Base-by-base conservation (phyloP, 2,113 vertebrate species). In the Nothoprocta pentlandii region DNA sequence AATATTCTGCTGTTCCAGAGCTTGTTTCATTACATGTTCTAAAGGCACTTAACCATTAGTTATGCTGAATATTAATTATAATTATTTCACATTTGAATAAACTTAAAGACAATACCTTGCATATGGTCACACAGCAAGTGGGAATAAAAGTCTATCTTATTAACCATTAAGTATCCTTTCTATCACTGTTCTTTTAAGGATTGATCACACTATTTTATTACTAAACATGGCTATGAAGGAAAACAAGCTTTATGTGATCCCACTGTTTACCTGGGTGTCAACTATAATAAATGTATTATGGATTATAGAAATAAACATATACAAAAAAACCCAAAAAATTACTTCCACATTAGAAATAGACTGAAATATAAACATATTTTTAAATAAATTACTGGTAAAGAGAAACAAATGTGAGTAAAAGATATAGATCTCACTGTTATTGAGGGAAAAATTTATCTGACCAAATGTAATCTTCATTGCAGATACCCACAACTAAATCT, bases 11-110 rank as follows among this genome's bases (percentile, higher is more conserved):
- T 94, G 70, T 95, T 94, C 92, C 80, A 87, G 79, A 95, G 85
- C 80, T 91, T 90, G 84, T 96, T 95, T 97, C 90, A 96, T 94
- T 93, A 92, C 63, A 95, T 87, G 94, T 97, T 97, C 96, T 97
- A 95, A 96, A 97, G 96, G 89, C 95, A 92, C 71, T 96, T 95
- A 89, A 88, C 82, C 87, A 85, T 96, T 96, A 97, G 96, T 95
- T 96, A 95, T 95, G 70, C 93, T 89, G 97, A 97, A 96, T 97
- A 97, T 96, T 97, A 97, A 97, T 96, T 95, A 92, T 64, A 96
- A 85, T 49, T 36, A 64, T 93, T 95, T 94, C 85, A 94, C 80
- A 95, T 97, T 95, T 97, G 82, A 97, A 95, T 90, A 95, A 96
- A 97, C 89, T 89, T 78, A 95, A 68, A 94, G 81, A 95, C 5